Evolutionary conservation across 2,888 invertebrate genomes (phyloP), one percentile per base, ranked within the genome.

Genomic region (Polyploca ridens): DNA sequence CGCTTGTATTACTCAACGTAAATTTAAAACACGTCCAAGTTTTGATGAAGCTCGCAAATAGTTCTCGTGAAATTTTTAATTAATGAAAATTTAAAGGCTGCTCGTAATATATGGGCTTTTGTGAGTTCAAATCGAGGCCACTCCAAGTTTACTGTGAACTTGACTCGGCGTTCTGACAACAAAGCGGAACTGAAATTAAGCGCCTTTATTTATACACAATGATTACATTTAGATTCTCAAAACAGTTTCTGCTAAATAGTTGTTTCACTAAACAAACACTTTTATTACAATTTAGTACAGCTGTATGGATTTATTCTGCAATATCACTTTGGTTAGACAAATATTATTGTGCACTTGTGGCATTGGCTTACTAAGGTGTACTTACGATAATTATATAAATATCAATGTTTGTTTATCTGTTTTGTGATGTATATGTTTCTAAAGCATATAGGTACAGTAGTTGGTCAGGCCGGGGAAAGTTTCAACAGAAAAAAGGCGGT

Each of bases 181-280:
- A 49, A 49, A 49, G 46, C 46, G 49, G 49, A 49, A 49, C 49
- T 49, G 16, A 49, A 49, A 49, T 49, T 49, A 49, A 16, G 16
- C 49, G 49, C 14, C 16, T n/a, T 0, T 49, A 49, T 16, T n/a
- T 16, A 49, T 16, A 49, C n/a, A 49, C n/a, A 49, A 49, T 49
- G 16, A 49, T 16, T 49, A 49, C 35, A 46, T 46, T 13, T 46
- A n/a, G 5, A 46, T n/a, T 46, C 14, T 46, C n/a, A 54, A 54
- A 10, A 49, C 16, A 54, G 19, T 54, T 54, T 54, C 5, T 49
- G n/a, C 19, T 54, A 19, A 54, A 19, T 54, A 19, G 19, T 16
- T 19, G 49, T 44, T 13, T 14, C 44, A 14, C 49, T 16, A 6
- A 16, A 19, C 54, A 19, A 54, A 19, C n/a, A 54, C 16, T 49